Evolutionary conservation across 2,113 vertebrate species (phyloP), one percentile per base, ranked within the genome.

Genomic region (Megaceryle maxima): DNA sequence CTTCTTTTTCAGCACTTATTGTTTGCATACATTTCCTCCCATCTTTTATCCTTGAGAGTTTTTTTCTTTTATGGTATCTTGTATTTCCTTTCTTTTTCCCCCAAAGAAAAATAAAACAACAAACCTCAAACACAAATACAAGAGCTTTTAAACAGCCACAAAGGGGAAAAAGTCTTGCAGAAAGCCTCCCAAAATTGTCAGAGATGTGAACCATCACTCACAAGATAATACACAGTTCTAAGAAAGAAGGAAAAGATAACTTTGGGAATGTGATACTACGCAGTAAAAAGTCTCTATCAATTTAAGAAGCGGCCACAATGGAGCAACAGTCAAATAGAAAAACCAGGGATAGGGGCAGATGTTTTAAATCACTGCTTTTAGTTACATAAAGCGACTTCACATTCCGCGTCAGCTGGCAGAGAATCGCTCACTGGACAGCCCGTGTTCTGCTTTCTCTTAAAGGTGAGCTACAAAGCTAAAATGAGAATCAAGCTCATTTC

Each of bases 341-440:
- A 37, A 86, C 9, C 53, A 90, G 39, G 24, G 10, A 43, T 51
- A 43, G 3, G 21, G 69, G 73, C 84, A 96, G 75, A 94, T 93
- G 78, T 90, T 94, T 95, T 92, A 77, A 88, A 92, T 88, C 70
- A 72, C 51, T 84, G 66, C 35, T 82, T 90, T 83, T 70, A 92
- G 67, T 91, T 93, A 92, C 79, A 88, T 63, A 33, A 92, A 92
- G 90, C 25, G 59, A 66, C 84, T 94, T 83, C 79, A 80, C 78
- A 92, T 95, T 91, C 80, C 91, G 79, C 46, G 60, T 87, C 76
- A 91, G 43, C 83, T 91, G 87, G 87, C 84, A 94, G 89, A 92
- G 74, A 88, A 94, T 96, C 85, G 72, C 56, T 88, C 79, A 55
- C 20, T 59, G 83, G 88, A 89, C 83, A 80, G 83, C 48, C 14